Conservation (phyloP, 2,888 invertebrate genomes). For the Stenotaenia linearis region DNA sequence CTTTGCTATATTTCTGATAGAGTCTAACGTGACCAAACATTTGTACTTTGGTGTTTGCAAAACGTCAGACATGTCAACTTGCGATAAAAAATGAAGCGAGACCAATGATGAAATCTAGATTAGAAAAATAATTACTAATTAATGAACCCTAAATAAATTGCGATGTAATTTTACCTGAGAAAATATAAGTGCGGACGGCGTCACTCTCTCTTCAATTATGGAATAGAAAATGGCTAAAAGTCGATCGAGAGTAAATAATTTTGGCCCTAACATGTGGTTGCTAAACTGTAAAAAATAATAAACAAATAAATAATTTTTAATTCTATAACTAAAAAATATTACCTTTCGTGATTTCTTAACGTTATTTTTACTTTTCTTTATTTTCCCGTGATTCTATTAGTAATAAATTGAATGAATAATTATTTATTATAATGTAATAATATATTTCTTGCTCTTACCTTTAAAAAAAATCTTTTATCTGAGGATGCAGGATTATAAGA, state of each 20-base stretch:
- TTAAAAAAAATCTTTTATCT: constrained; percentile 80
- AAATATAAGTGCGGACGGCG: constrained; percentile 76
- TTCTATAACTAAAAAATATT: not conserved
- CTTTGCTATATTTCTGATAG: constrained; percentile 69
- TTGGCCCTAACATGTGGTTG: constrained; percentile 69
- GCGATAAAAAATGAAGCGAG: constrained; percentile 68
- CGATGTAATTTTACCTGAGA: constrained; percentile 57
- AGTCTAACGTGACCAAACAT: constrained; percentile 76
- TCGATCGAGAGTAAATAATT: constrained; percentile 72
- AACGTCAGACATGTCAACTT: constrained; percentile 61
- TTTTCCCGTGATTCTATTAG: not conserved
- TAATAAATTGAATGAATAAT: not conserved
- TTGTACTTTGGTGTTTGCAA: constrained; percentile 78
- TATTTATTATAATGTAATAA: too few species aligned
- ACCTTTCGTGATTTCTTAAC: not conserved
- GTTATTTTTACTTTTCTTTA: not conserved
- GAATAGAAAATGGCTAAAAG: constrained; percentile 83
- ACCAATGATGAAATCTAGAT: constrained; percentile 70
- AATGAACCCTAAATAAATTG: not conserved
- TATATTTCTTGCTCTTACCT: too few species aligned
- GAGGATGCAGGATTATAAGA: constrained; percentile 86
- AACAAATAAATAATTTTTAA: not conserved
- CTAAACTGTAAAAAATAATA: constrained; percentile 44
- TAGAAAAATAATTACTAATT: constrained; percentile 30
- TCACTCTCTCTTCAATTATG: constrained; percentile 75